Base-by-base conservation (phyloP, 2,888 invertebrate species). In the Gisinianus flammeolus region DNA sequence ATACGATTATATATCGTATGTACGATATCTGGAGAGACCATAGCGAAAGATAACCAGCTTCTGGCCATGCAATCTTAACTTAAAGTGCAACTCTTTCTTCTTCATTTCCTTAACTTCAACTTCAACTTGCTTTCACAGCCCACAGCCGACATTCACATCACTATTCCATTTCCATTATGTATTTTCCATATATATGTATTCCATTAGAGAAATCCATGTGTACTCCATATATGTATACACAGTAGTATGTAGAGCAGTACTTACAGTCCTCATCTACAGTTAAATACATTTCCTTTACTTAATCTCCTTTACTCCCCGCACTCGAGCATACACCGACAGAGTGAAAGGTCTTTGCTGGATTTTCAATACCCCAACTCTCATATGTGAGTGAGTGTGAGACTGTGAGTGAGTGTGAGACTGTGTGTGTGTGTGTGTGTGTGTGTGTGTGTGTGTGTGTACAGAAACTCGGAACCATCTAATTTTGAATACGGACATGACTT, bases 41-140 rank as follows among this genome's bases (percentile, higher is more conserved):
- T 44, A 44, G 44, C 44, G 19, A 12, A 19, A 44, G 44, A 12
- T 19, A 16, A 44, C 44, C 3, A 24, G 16, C 62, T 26, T 28
- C 62, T 62, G 62, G 62, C 62, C 62, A 62, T 62, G 26, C 62
- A 62, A 62, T 62, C 62, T 62, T 62, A 62, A 19, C 19, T 44
- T 62, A 26, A 62, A 62, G 62, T 62, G 62, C 26, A 62, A 62
- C 62, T 22, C 26, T 26, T 58, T 62, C 26, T 62, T 24, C 62
- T 62, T 62, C 62, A 62, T 62, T 62, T 62, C 62, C 62, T 62
- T 22, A 12, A n/a, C 44, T 2, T 44, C 19, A 44, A 44, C 44
- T 44, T 44, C 44, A 44, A 44, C 44, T 44, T 44, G 2, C 44
- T 19, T 44, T 44, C 3, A 44, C 12, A 12, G 12, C 44, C 2